These are phyloP conservation scores for Dolichoris vasculosae DNA, from an alignment of 1,140 invertebrate species.

Conservation along the genomic window DNA sequence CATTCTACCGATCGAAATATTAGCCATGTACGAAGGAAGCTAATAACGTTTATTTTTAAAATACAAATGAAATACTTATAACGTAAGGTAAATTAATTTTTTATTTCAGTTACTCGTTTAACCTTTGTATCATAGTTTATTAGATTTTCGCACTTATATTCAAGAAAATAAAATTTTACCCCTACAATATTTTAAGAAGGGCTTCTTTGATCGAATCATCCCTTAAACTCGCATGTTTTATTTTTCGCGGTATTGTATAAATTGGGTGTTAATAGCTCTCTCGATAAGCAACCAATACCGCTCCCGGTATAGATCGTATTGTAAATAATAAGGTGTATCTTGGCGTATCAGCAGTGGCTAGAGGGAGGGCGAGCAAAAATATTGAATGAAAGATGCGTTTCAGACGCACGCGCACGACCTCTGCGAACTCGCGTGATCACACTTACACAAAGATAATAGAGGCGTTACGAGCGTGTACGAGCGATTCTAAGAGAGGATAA, in stretches of 20 bases:
- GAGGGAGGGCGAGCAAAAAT: slow-evolving; percentile 42
- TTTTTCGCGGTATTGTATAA: too few species aligned
- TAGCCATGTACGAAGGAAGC: neutral
- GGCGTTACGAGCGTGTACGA: neutral
- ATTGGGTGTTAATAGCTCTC: too few species aligned
- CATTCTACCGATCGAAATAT: neutral
- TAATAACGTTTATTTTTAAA: neutral
- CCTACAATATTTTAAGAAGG: too few species aligned
- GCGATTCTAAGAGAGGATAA: slow-evolving; percentile 61
- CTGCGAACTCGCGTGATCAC: too few species aligned
- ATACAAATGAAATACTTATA: too few species aligned
- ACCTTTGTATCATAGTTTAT: neutral
- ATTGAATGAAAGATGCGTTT: slow-evolving; percentile 59
- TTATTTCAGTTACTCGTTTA: neutral
- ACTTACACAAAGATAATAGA: neutral
- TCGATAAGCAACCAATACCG: neutral
- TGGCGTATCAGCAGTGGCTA: neutral
- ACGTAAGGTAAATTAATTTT: neutral
- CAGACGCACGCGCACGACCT: too few species aligned
- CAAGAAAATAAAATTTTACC: too few species aligned
- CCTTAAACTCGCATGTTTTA: too few species aligned
- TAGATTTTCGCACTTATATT: too few species aligned
- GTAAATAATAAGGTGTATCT: neutral
- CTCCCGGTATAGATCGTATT: neutral
- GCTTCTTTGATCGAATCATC: too few species aligned